Evolutionary conservation across 2,888 invertebrate species (phyloP).

Genomic region (Cheilosia urbana): DNA sequence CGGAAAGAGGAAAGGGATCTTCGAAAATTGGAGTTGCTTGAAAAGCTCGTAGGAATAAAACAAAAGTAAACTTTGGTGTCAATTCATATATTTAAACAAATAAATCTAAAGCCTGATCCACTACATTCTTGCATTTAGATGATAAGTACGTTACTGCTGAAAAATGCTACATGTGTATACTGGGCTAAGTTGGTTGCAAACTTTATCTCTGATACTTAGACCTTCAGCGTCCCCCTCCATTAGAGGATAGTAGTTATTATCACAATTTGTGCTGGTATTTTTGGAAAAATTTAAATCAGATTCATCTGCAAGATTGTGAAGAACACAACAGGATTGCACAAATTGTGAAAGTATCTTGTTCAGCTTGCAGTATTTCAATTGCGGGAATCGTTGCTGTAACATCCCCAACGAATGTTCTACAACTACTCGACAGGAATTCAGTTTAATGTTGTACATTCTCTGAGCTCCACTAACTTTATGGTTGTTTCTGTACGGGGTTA

Average conservation of each 20-base stretch:
- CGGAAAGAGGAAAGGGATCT: conserved; percentile 8
- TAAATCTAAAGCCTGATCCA: background rate
- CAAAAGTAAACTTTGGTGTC: background rate
- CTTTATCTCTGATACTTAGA: background rate
- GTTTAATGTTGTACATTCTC: conserved; percentile 54
- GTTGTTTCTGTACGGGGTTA: conserved; percentile 57
- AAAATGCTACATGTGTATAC: background rate
- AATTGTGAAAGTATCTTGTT: conserved; percentile 24
- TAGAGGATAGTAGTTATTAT: background rate
- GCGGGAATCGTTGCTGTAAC: conserved; percentile 43
- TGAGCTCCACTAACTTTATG: conserved; percentile 34
- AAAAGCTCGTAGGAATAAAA: conserved; percentile 1
- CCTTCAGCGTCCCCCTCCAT: background rate
- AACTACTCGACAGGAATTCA: conserved; percentile 39
- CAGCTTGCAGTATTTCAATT: conserved; percentile 32
- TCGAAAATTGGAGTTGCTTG: conserved; percentile 3
- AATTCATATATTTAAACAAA: background rate
- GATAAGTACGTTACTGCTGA: background rate
- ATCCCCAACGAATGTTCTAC: conserved; percentile 6
- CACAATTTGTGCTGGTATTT: background rate
- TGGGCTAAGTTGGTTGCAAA: conserved; percentile 4
- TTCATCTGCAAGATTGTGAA: conserved; percentile 47
- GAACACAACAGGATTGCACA: conserved; percentile 26
- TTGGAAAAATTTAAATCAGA: conserved; percentile 3
- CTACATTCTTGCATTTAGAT: background rate